Evolutionary conservation across 1,140 invertebrate species (phyloP).

Genomic region (Diachasmimorpha longicaudata): DNA sequence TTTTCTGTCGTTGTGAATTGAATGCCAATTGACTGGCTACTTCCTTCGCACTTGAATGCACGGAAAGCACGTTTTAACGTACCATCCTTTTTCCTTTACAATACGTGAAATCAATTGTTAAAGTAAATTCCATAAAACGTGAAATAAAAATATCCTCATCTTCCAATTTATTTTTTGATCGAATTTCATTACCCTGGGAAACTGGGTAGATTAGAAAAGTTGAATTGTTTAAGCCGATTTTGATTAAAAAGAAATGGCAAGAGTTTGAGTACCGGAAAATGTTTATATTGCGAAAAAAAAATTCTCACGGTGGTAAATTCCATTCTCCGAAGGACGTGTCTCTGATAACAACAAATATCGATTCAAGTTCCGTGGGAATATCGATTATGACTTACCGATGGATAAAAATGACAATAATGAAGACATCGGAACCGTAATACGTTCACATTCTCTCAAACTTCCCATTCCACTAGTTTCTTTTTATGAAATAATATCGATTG

Average conservation of each 20-base stretch:
- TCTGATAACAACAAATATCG: not conserved
- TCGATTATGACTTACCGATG: not conserved
- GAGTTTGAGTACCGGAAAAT: not conserved
- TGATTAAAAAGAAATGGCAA: not conserved
- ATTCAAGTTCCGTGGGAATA: not conserved
- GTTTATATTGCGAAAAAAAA: not conserved
- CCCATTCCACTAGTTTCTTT: not conserved
- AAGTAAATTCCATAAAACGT: not conserved
- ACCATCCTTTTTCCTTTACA: not conserved
- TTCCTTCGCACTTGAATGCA: not conserved
- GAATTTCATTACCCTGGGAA: no score
- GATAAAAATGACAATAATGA: not conserved
- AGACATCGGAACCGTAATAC: not conserved
- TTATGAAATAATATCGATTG: not conserved
- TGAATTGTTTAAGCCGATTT: not conserved
- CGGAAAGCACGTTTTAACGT: not conserved
- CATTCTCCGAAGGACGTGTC: not conserved
- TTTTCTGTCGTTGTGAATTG: not conserved
- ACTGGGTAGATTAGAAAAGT: no score
- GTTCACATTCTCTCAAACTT: not conserved
- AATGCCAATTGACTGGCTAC: not conserved
- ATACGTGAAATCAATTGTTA: conserved; percentile 9
- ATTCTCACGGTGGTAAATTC: not conserved
- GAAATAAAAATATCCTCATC: not conserved
- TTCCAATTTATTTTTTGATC: not conserved